Evolutionary conservation across 2,888 invertebrate species (phyloP).

Genomic region (Tineola bisselliella): DNA sequence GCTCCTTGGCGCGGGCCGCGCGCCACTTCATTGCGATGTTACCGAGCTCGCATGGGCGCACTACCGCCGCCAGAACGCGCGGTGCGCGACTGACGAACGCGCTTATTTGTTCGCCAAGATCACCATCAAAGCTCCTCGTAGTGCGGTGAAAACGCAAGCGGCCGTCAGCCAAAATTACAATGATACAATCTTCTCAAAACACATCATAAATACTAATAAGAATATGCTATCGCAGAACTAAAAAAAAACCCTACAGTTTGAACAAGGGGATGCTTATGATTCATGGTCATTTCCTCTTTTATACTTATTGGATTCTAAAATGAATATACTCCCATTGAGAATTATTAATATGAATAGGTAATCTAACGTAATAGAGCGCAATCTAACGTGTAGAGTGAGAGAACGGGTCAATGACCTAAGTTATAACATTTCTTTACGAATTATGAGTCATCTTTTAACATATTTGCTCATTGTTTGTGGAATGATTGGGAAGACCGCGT

Average conservation of each 20-base stretch:
- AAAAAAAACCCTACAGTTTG: too few relatives aligned
- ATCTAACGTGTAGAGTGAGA: too few relatives aligned
- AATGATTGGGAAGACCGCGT: background rate
- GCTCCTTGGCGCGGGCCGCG: conserved; percentile 73
- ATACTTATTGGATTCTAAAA: too few relatives aligned
- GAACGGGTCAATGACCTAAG: too few relatives aligned
- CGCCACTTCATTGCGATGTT: conserved; percentile 57
- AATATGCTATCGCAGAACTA: too few relatives aligned
- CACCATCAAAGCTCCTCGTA: conserved; percentile 2
- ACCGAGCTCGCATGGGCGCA: conserved; percentile 39
- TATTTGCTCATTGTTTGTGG: background rate
- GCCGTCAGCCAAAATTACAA: conserved; percentile 23
- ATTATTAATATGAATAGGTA: too few relatives aligned
- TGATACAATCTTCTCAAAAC: conserved; percentile 17
- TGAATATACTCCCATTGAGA: too few relatives aligned
- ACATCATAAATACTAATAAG: background rate
- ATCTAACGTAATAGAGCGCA: too few relatives aligned
- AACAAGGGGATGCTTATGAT: too few relatives aligned
- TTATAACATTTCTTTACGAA: background rate
- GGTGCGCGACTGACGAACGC: conserved; percentile 25
- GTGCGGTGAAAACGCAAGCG: conserved; percentile 29
- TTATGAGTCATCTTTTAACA: background rate
- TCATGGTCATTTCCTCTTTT: too few relatives aligned
- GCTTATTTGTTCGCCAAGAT: background rate
- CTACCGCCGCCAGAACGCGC: conserved; percentile 31